Percentiles rank a stretch among this genome's conserved stretches.
Evolutionary conservation across 2,113 vertebrate species (phyloP).

Genomic region (Calyptomena viridis): DNA sequence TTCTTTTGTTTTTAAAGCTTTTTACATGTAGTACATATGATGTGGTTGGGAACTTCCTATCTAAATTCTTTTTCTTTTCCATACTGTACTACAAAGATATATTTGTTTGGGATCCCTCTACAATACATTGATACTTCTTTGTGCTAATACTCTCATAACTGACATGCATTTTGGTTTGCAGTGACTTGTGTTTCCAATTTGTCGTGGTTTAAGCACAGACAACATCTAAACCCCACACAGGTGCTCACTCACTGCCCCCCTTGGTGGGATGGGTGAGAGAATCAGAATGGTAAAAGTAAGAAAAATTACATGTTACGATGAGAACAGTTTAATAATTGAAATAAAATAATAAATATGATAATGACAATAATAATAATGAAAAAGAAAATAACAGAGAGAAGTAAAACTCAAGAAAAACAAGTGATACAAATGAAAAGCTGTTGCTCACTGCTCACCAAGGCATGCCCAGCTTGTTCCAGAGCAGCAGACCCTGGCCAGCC

Average conservation of each 20-base stretch:
- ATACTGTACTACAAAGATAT: background rate
- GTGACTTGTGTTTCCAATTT: background rate
- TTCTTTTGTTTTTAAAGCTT: constrained; percentile 49
- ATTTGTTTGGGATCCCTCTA: background rate
- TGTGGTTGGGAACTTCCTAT: background rate
- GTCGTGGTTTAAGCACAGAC: background rate
- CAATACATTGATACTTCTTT: background rate
- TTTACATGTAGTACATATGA: background rate
- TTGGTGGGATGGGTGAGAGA: background rate
- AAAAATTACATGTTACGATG: background rate
- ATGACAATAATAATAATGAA: background rate
- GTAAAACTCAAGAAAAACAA: background rate
- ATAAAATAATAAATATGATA: background rate
- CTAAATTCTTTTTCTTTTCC: background rate
- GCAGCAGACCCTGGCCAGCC: background rate
- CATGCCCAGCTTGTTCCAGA: background rate
- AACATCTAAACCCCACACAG: background rate
- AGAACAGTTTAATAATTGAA: background rate
- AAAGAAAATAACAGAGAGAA: background rate
- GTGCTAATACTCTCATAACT: background rate
- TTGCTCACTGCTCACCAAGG: background rate
- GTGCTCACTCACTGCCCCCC: background rate
- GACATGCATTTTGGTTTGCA: background rate
- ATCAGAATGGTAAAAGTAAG: background rate
- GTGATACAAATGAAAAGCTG: background rate